Percentiles rank a stretch among this genome's conserved stretches.
These are phyloP conservation scores for Grammomys dolichurus DNA, from an alignment of 2,113 vertebrate genomes.

Conservation along the genomic window DNA sequence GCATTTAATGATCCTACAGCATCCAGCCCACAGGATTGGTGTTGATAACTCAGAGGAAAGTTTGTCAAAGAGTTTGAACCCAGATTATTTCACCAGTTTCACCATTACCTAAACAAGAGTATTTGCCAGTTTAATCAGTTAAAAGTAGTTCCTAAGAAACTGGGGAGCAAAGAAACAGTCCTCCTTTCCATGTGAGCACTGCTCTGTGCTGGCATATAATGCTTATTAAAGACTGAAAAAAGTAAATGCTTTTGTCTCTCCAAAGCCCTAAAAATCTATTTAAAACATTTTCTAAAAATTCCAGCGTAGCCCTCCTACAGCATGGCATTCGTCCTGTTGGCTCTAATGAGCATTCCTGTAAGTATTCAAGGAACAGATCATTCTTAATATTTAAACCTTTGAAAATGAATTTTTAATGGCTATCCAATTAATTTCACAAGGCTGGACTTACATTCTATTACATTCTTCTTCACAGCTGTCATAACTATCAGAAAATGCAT, in stretches of 20 bases:
- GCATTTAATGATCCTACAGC: background rate
- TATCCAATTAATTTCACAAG: slow-evolving; percentile 49
- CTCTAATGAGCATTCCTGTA: slow-evolving; percentile 59
- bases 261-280: slow-evolving; percentile 51
- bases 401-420: slow-evolving; percentile 58
- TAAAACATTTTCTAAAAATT: slow-evolving; percentile 57
- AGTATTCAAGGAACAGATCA: slow-evolving; percentile 66
- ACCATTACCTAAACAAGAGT: slow-evolving; percentile 22
- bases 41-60: background rate
- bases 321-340: slow-evolving; percentile 45
- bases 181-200: background rate
- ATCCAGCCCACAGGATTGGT: background rate
- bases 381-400: slow-evolving; percentile 62
- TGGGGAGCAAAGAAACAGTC: background rate
- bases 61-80: slow-evolving; percentile 20
- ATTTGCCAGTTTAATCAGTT: slow-evolving; percentile 22
- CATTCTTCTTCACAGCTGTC: slow-evolving; percentile 23
- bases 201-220: background rate
- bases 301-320: slow-evolving; percentile 63
- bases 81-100: background rate
- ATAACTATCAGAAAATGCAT: slow-evolving; percentile 31
- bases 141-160: slow-evolving; percentile 40
- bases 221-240: slow-evolving; percentile 62
- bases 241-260: slow-evolving; percentile 57
- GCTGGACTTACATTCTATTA: slow-evolving; percentile 39